Percentiles rank a stretch among this genome's conserved stretches.
phyloP scores from a whole-genome alignment of 2,113 vertebrate species.

The Rhinolophus sinicus region DNA sequence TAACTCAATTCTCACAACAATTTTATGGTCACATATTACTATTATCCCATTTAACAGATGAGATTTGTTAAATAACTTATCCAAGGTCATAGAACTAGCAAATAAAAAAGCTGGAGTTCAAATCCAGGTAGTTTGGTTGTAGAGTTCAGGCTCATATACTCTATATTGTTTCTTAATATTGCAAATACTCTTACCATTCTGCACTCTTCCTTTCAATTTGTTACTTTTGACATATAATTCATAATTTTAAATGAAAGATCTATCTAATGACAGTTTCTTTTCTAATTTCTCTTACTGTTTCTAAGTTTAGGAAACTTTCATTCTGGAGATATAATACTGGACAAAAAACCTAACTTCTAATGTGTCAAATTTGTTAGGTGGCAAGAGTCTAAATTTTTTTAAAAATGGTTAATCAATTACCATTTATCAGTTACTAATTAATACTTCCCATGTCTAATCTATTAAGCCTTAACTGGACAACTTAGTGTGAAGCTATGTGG shows the following conservation, averaged over 20 bases:
- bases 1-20: neutral
- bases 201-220: constrained; percentile 32
- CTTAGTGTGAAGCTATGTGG: neutral
- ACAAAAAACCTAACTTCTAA: constrained; percentile 34
- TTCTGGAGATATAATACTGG: constrained; percentile 11
- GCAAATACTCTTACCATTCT: neutral
- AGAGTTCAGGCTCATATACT: neutral
- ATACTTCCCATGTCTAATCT: neutral
- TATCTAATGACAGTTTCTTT: constrained; percentile 11
- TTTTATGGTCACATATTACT: neutral
- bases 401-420: neutral
- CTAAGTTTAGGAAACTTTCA: constrained; percentile 12
- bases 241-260: constrained; percentile 40
- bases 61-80: neutral
- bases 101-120: neutral
- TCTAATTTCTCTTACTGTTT: constrained; percentile 24
- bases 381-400: neutral
- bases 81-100: neutral
- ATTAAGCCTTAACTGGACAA: neutral
- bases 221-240: constrained; percentile 32
- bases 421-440: neutral
- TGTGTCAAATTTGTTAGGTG: neutral
- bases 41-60: neutral
- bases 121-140: neutral
- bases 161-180: neutral